Conservation (phyloP, 2,113 vertebrate genomes). For the Thryonomys swinderianus region DNA sequence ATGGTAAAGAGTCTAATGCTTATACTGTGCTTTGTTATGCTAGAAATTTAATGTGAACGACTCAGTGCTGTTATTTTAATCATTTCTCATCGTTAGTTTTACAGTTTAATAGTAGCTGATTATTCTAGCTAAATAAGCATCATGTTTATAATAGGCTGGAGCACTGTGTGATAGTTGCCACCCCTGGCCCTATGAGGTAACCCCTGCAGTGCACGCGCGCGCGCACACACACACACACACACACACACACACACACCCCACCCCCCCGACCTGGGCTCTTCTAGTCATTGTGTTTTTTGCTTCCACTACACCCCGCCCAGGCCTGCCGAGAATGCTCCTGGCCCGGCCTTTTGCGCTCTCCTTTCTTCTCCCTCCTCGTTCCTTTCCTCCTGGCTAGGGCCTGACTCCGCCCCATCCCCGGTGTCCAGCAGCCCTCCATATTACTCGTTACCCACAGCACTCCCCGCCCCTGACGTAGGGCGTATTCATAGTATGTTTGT, state of each 20-base stretch:
- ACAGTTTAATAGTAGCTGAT: not conserved
- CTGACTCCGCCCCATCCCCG: not conserved
- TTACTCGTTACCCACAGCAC: not conserved
- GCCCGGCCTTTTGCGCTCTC: not conserved
- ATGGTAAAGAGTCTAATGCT: not conserved
- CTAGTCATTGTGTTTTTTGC: not conserved
- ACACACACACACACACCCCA: too few relatives aligned
- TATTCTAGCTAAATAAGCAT: not conserved
- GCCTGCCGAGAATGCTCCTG: not conserved
- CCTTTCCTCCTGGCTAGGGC: not conserved
- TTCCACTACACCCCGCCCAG: not conserved
- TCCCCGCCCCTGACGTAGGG: not conserved
- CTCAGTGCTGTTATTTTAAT: not conserved
- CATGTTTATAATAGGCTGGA: not conserved
- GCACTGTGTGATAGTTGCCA: not conserved
- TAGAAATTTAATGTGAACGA: not conserved
- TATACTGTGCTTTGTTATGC: not conserved
- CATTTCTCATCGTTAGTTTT: not conserved
- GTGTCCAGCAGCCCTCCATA: not conserved
- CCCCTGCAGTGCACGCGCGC: fast-evolving
- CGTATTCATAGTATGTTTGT: not conserved
- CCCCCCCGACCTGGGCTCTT: not conserved
- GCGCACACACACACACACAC: fast-evolving
- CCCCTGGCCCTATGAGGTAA: not conserved
- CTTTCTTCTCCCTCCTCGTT: not conserved